phyloP scores from a whole-genome alignment of 2,797 vertebrate species.

The Alosa sapidissima region DNA sequence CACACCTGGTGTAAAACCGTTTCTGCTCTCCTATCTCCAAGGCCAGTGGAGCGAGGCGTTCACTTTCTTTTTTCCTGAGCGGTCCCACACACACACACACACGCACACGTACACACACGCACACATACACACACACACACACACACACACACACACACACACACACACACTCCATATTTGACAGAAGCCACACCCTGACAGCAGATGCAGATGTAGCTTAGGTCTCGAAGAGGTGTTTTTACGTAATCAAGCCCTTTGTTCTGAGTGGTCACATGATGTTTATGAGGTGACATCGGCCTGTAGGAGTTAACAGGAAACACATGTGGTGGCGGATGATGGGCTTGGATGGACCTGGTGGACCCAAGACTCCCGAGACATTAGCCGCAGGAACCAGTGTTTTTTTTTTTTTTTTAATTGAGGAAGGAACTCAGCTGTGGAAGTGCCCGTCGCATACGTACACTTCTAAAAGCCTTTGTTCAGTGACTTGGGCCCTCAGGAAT shows the following conservation, averaged over 20 bases:
- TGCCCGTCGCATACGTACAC: background rate
- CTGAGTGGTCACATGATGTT: conserved; percentile 61
- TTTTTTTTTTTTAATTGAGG: background rate
- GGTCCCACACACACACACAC: background rate
- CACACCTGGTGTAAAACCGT: background rate
- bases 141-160: background rate
- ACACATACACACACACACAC: background rate
- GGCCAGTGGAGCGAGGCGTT: background rate
- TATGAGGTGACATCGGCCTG: conserved; percentile 70
- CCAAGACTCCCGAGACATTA: background rate
- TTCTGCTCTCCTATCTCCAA: background rate
- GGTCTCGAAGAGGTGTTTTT: conserved; percentile 49
- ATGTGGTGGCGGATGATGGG: conserved; percentile 50
- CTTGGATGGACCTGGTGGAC: conserved; percentile 28
- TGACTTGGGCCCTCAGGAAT: background rate
- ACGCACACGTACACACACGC: background rate
- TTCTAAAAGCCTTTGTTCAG: background rate
- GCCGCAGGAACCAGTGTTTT: background rate
- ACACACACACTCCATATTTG: background rate
- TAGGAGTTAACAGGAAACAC: conserved; percentile 68
- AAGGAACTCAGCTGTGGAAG: background rate
- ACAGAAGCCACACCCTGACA: background rate
- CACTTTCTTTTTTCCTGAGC: background rate
- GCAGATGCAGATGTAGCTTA: background rate
- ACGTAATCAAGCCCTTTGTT: conserved; percentile 52